Evolutionary conservation across 2,888 invertebrate species (phyloP).

Genomic region (Scaeva pyrastri): DNA sequence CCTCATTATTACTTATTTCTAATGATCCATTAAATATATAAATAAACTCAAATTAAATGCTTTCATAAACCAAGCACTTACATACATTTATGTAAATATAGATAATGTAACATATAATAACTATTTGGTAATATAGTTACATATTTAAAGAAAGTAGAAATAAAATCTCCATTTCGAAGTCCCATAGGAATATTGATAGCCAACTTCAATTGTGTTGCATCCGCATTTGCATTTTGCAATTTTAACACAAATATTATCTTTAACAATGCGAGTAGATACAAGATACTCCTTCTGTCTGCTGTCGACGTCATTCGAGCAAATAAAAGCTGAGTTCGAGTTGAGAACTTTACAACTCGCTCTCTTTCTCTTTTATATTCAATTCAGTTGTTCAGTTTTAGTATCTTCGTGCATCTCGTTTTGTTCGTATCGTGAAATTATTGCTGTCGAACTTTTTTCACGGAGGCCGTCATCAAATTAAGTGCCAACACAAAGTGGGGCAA

Average conservation of each 20-base stretch:
- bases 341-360: constrained; percentile 5
- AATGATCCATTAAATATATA: background rate
- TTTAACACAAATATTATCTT: background rate
- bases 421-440: background rate
- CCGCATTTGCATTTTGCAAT: background rate
- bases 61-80: no score
- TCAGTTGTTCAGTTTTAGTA: no score
- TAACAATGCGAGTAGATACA: background rate
- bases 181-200: no score
- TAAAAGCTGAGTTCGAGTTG: background rate
- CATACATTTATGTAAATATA: no score
- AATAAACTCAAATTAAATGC: background rate
- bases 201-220: no score
- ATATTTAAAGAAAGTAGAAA: no score
- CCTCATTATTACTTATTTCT: background rate
- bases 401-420: background rate
- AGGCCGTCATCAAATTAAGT: constrained; percentile 10
- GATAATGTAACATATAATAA: no score
- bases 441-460: constrained; percentile 22
- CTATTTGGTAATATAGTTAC: no score
- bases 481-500: background rate
- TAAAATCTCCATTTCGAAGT: no score
- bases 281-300: constrained; percentile 4
- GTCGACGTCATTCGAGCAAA: constrained; percentile 1
- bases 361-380: background rate